phyloP scores from a whole-genome alignment of 1,140 invertebrate genomes.

The Leptopilina clavipes region DNA sequence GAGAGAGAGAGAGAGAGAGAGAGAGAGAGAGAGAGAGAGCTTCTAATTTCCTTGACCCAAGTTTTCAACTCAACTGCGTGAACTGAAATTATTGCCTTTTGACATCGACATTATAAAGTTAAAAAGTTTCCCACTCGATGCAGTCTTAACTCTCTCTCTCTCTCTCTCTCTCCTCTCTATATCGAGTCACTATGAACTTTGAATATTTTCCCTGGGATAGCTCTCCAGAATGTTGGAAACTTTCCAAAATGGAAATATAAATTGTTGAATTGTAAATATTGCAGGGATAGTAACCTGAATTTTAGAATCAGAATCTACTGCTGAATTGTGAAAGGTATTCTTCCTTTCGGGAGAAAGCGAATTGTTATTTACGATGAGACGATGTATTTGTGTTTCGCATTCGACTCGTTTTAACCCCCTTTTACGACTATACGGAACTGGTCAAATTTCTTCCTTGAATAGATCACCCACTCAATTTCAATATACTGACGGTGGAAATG shows the following conservation, averaged over 20 bases:
- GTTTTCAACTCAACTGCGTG: no score
- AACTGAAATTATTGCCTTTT: no score
- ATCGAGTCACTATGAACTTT: background rate
- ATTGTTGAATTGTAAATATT: conserved; percentile 17
- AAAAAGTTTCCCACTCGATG: background rate
- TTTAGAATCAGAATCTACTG: background rate
- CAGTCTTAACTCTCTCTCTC: background rate
- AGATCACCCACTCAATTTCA: conserved; percentile 29
- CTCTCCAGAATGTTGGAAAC: conserved; percentile 3
- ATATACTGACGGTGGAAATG: conserved; percentile 14
- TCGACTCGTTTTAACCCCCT: background rate
- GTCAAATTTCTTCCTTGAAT: background rate
- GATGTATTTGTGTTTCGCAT: background rate
- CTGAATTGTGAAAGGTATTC: background rate
- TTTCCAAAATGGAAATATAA: conserved; percentile 20
- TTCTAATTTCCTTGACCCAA: conserved; percentile 17
- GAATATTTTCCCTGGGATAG: background rate
- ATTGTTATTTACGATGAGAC: conserved; percentile 3
- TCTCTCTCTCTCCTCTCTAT: background rate
- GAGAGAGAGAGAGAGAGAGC: no score
- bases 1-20: no score
- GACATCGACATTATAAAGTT: conserved; percentile 2
- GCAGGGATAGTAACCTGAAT: background rate
- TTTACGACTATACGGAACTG: background rate
- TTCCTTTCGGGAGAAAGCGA: background rate